These are phyloP conservation scores for Pseudonaja textilis DNA, from an alignment of 2,113 vertebrate species.

Conservation along the genomic window DNA sequence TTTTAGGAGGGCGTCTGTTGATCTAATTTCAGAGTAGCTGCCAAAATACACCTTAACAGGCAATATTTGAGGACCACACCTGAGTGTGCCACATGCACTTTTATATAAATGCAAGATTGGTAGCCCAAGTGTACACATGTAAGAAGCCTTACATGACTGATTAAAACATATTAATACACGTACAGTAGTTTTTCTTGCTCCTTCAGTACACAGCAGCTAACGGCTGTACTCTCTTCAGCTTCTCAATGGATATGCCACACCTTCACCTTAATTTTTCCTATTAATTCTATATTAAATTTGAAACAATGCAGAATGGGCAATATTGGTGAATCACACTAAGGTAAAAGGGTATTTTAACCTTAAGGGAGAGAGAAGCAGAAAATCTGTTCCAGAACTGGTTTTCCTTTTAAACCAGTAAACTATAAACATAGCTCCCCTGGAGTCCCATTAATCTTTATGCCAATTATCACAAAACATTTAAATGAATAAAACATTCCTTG, in stretches of 20 bases:
- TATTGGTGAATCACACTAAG: not conserved
- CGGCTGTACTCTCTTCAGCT: not conserved
- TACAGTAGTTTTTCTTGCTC: not conserved
- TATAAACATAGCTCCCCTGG: conserved; percentile 10
- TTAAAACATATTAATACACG: not conserved
- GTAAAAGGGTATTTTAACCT: not conserved
- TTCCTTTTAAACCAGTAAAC: conserved; percentile 19
- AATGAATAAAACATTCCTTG: conserved; percentile 37
- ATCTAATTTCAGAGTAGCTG: not conserved
- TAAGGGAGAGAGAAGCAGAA: not conserved
- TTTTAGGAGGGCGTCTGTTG: not conserved
- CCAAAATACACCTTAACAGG: not conserved
- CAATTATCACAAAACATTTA: conserved; percentile 25
- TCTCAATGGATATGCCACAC: not conserved
- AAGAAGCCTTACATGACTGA: not conserved
- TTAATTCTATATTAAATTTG: not conserved
- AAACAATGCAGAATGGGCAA: not conserved
- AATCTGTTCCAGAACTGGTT: conserved; percentile 5
- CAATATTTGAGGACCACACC: not conserved
- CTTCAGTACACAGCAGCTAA: not conserved
- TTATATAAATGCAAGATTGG: not conserved
- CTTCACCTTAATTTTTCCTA: not conserved
- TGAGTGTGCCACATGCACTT: not conserved
- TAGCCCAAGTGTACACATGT: not conserved
- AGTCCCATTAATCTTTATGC: conserved; percentile 12